Evolutionary conservation across 2,113 vertebrate species (phyloP).

Genomic region (Lontra canadensis): DNA sequence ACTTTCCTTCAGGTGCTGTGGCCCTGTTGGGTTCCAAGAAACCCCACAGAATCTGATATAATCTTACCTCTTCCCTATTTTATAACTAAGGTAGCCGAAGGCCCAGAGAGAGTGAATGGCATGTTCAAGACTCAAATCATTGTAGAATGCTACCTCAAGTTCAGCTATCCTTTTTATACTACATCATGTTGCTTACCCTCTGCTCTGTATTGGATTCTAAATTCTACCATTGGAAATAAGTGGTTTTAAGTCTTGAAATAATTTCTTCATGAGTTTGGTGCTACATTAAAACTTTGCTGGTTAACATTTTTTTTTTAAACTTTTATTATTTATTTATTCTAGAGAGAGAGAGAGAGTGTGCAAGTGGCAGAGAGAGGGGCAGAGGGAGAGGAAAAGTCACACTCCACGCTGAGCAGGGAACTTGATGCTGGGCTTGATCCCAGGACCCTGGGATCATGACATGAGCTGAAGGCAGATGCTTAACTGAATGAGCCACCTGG

Average conservation of each 20-base stretch:
- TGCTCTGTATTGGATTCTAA: not conserved
- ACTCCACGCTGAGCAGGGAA: too few species aligned
- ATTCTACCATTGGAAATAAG: not conserved
- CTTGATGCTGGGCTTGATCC: too few species aligned
- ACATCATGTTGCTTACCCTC: not conserved
- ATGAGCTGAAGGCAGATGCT: too few species aligned
- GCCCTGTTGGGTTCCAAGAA: not conserved
- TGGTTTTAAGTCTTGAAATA: not conserved
- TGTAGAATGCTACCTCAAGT: not conserved
- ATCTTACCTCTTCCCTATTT: not conserved
- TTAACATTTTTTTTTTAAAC: not conserved
- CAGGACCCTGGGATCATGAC: too few species aligned
- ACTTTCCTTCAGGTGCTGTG: not conserved
- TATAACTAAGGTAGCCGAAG: not conserved
- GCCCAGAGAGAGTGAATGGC: not conserved
- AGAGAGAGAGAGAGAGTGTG: too few species aligned
- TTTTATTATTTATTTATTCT: too few species aligned
- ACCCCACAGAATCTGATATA: not conserved
- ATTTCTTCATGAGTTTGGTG: not conserved
- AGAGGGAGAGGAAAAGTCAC: too few species aligned
- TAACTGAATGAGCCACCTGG: too few species aligned
- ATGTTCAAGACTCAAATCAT: not conserved
- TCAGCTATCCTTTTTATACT: not conserved
- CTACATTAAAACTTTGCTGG: not conserved
- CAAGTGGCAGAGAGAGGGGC: too few species aligned